These are phyloP conservation scores for Lithobates pipiens DNA, from an alignment of 2,797 vertebrate genomes.

Conservation along the genomic window DNA sequence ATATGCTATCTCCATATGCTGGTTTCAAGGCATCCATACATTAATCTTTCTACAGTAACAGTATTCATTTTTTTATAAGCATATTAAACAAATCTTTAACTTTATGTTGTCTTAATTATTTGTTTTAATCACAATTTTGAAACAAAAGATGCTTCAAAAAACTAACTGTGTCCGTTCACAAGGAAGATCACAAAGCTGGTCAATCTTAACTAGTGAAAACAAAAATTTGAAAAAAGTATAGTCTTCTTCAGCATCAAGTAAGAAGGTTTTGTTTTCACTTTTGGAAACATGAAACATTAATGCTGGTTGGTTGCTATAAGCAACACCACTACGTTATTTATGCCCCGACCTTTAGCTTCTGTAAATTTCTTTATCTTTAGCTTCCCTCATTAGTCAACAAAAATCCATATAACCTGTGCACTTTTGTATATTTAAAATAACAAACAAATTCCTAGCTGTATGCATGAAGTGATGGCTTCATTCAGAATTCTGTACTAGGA, in stretches of 20 bases:
- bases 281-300: too few species aligned
- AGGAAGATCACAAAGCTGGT: not conserved
- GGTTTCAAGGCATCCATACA: conserved; percentile 78
- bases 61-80: not conserved
- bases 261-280: too few species aligned
- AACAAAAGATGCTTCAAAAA: not conserved
- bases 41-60: conserved; percentile 27
- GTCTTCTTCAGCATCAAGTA: not conserved
- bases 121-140: not conserved
- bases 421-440: too few species aligned
- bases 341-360: too few species aligned
- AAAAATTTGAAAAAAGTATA: not conserved
- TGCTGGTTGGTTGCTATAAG: too few species aligned
- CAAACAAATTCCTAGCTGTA: too few species aligned
- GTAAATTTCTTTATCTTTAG: too few species aligned
- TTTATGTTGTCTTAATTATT: not conserved
- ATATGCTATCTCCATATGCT: conserved; percentile 86
- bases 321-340: too few species aligned
- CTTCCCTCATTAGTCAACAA: too few species aligned
- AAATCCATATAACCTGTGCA: too few species aligned
- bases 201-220: not conserved
- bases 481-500: too few species aligned
- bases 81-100: not conserved
- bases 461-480: too few species aligned
- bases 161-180: not conserved